phyloP scores from a whole-genome alignment of 92 coral and sea anemone species.

The Montipora capitata region DNA sequence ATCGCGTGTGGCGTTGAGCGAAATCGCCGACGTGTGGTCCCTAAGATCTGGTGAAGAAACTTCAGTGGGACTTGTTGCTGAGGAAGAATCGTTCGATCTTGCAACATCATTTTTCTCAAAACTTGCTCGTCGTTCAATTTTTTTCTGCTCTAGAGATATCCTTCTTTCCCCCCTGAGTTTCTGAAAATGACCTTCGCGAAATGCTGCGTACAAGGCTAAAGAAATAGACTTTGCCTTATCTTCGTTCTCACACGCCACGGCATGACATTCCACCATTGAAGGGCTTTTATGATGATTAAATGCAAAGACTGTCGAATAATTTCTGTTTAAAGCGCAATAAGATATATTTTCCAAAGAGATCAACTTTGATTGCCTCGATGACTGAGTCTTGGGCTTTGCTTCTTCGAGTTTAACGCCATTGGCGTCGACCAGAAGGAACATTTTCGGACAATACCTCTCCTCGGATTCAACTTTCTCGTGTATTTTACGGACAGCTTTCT shows the following conservation, averaged over 20 bases:
- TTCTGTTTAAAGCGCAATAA: slow-evolving; percentile 83
- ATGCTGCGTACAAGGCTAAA: slow-evolving; percentile 90
- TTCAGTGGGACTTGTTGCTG: slow-evolving; percentile 7
- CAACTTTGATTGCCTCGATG: slow-evolving; percentile 58
- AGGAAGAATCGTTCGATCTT: background rate
- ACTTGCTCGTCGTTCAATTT: slow-evolving; percentile 16
- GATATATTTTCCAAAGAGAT: slow-evolving; percentile 88
- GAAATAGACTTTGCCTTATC: slow-evolving; percentile 89
- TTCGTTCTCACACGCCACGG: slow-evolving; percentile 86
- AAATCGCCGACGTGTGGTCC: background rate
- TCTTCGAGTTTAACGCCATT: slow-evolving; percentile 87
- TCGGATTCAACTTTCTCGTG: slow-evolving; percentile 76
- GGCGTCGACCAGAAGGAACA: slow-evolving; percentile 74
- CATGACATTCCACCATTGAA: slow-evolving; percentile 91
- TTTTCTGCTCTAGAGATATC: slow-evolving; percentile 59
- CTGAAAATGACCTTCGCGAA: slow-evolving; percentile 94
- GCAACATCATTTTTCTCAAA: slow-evolving; percentile 19
- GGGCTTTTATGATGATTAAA: slow-evolving; percentile 96
- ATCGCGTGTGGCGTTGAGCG: background rate
- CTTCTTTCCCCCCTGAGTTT: slow-evolving; percentile 86
- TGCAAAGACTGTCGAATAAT: slow-evolving; percentile 82
- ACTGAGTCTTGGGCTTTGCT: slow-evolving; percentile 36
- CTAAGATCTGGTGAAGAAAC: background rate
- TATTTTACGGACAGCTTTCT: slow-evolving; percentile 82
- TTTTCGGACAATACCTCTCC: slow-evolving; percentile 87